These are phyloP conservation scores for Galbula dea DNA, from an alignment of 2,113 vertebrate genomes.

Conservation along the genomic window DNA sequence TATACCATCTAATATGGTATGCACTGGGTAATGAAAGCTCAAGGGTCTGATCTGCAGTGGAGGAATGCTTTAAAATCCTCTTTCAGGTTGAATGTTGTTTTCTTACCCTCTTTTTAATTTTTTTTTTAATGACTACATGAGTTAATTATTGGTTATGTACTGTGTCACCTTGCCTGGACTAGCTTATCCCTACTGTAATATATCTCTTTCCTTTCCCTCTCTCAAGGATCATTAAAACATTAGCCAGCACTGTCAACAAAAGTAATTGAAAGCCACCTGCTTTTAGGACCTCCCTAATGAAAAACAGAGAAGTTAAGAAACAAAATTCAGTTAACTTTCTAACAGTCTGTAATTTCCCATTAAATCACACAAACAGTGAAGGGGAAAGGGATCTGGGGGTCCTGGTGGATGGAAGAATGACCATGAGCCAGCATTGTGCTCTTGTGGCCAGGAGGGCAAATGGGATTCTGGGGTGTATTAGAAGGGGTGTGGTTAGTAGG, in stretches of 20 bases:
- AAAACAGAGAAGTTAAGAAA: conserved; percentile 44
- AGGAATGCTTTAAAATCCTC: conserved; percentile 44
- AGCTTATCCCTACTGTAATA: conserved; percentile 25
- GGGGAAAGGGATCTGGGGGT: no score
- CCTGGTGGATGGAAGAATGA: no score
- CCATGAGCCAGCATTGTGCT: no score
- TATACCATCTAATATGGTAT: conserved; percentile 55
- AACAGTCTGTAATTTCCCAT: conserved; percentile 37
- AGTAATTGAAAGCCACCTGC: conserved; percentile 57
- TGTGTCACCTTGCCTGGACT: conserved; percentile 53
- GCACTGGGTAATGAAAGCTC: conserved; percentile 31
- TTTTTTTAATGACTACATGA: neutral
- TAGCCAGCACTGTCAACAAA: conserved; percentile 46
- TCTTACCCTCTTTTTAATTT: neutral
- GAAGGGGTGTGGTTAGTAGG: no score
- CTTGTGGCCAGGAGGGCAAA: no score
- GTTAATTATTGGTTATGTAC: conserved; percentile 63
- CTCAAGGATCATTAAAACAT: conserved; percentile 63
- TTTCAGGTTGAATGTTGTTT: conserved; percentile 49
- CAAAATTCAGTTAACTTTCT: conserved; percentile 45
- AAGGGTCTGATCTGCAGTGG: conserved; percentile 37
- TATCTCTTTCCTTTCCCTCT: conserved; percentile 19
- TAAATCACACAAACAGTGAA: conserved; percentile 48
- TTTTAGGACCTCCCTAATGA: conserved; percentile 51
- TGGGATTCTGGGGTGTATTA: no score